Base-by-base conservation (phyloP, 1,140 invertebrate species). In the Condylostylus longicornis region DNA sequence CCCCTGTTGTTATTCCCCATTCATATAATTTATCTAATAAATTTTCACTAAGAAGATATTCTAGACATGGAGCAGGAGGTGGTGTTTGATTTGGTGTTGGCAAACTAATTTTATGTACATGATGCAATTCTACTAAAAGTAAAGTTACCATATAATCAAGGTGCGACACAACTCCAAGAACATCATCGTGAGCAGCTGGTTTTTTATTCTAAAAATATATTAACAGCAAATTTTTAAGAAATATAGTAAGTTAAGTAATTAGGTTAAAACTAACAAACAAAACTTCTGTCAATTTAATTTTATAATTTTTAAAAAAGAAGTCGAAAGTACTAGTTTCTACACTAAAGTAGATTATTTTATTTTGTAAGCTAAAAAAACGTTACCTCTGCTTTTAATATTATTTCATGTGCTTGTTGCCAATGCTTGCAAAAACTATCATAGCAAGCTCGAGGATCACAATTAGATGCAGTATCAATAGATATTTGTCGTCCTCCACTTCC, bases 361-460 rank as follows among this genome's bases (percentile, higher is more conserved):
- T 6, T 23, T 23, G 22, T 6, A 10, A 27, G 14, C 14, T 10
- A 4, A 27, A 10, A 10, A 5, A 10, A 13, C 12, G 37, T 62
- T 54, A 75, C 72, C 61, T 70, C 65, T 34, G 73, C 77, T 40
- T 74, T 70, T 37, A 70, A 62, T 43, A 91, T 89, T 35, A 94
- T 87, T 46, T 82, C 79, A 46, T 77, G 63, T 8, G 82, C 83
- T 55, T 94, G 87, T 53, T 88, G 79, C 88, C 90, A 97, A 58
- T 95, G 90, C 61, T 85, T 86, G 48, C 80, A 79, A 64, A 96
- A 96, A 49, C 88, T 89, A 52, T 86, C 85, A 51, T 86, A 85
- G 54, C 82, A 86, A 8, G 83, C 83, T 20, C 75, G 72, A 0
- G 80, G 79, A 66, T 88, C 82, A 44, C 68, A 70, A 42, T 69